Evolutionary conservation across 2,888 invertebrate species (phyloP), one percentile per base, ranked within the genome.

Genomic region (Luffia ferchaultella): DNA sequence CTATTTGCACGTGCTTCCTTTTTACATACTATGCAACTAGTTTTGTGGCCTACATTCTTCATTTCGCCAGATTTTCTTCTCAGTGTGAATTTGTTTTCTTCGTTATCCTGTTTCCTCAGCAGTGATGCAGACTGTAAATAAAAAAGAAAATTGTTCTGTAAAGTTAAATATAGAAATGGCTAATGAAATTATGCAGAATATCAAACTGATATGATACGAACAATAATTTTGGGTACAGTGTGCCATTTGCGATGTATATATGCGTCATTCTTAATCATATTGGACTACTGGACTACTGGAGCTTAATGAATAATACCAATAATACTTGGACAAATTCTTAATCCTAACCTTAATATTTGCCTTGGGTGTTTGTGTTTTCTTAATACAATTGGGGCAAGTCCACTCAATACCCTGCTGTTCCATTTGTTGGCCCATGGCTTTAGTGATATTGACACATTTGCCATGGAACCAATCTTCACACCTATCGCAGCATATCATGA

Each of bases 401-500:
- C 96, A 96, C 65, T 95, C 94, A 55, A 90, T 88, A 7, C 94
- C 93, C 58, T 92, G 89, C 50, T 90, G 88, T 70, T 97, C 97
- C 93, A 97, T 96, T 75, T 94, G 92, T 62, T 93, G 89, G 50
- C 95, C 95, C 91, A 94, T 93, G 0, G 91, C 89, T 82, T 95
- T 92, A 17, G 95, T 95, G 44, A 98, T 93, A 61, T 93, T 94
- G 15, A 98, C 97, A 77, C 97, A 98, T 66, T 93, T 94, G n/a
- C 97, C 97, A 69, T 98, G 97, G 70, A 95, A 98, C 97, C 97
- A 98, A 68, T 97, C 96, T 68, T 96, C 94, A 70, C 97, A 98
- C 15, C 89, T 88, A 73, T 98, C 97, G 72, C 98, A 98, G 71
- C 96, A 96, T 62, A 97, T 97, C 97, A 98, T 98, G 69, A 98